Percentiles rank a stretch among this genome's conserved stretches.
These are phyloP conservation scores for Dynastes grantii DNA, from an alignment of 2,888 invertebrate genomes.

Conservation along the genomic window DNA sequence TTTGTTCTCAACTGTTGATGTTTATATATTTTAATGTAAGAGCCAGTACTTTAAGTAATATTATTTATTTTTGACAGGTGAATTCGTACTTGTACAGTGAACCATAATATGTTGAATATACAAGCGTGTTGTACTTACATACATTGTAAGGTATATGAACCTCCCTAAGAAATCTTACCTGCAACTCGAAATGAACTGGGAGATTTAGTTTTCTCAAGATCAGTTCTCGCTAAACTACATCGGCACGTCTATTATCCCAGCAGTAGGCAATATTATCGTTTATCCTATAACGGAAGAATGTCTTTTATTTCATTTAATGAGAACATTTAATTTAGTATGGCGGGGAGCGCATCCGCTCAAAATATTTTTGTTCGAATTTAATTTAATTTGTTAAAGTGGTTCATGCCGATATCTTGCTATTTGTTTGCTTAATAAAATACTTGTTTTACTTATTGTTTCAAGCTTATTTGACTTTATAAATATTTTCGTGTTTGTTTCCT, in stretches of 20 bases:
- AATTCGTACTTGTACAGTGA: constrained; percentile 65
- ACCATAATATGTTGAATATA: constrained; percentile 55
- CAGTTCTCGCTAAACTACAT: neutral
- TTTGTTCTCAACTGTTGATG: constrained; percentile 70
- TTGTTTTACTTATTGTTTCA: neutral
- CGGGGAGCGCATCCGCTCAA: neutral
- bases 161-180: constrained; percentile 33
- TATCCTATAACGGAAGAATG: too few species aligned
- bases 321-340: constrained; percentile 3
- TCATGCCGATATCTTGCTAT: neutral
- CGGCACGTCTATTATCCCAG: neutral
- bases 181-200: constrained; percentile 43
- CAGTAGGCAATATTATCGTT: neutral
- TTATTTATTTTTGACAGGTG: constrained; percentile 66
- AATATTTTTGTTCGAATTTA: neutral
- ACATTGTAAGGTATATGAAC: constrained; percentile 48
- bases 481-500: neutral
- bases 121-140: constrained; percentile 56
- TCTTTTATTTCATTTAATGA: neutral
- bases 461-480: neutral
- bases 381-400: neutral
- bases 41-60: constrained; percentile 71
- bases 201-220: constrained; percentile 34
- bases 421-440: neutral
- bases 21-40: constrained; percentile 71